Evolutionary conservation across 2,888 invertebrate genomes (phyloP), one percentile per base, ranked within the genome.

Genomic region (Amitus sp.): DNA sequence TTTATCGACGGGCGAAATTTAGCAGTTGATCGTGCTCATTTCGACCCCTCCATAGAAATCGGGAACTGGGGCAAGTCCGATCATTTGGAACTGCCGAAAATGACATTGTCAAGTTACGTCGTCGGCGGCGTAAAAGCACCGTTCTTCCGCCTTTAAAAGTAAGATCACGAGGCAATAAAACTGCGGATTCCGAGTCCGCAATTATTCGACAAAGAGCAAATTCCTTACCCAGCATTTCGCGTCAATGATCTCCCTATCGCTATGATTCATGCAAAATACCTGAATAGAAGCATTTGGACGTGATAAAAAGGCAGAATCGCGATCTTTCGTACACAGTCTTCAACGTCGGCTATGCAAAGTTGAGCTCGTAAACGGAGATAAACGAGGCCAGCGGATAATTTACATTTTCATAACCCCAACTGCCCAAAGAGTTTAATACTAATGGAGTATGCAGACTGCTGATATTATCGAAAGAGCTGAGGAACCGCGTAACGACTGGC

Each of bases 281-380:
- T 47, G 39, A 63, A 63, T 58, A 55, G 51, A 58, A 58, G 54
- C 51, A 54, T 58, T 58, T 48, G 58, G 51, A 54, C 47, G 20
- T 30, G 62, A 58, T 58, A 58, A 58, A 58, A 51, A 45, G 46
- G 42, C 27, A 58, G 55, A 55, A 58, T 43, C 46, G 51, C 58
- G 58, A 52, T 58, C 58, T 55, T 53, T 58, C 64, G 47, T 56
- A 59, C 50, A 33, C 33, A 10, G 59, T 54, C 55, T 61, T 68
- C 68, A 67, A 66, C 65, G 65, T 67, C 66, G 47, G 62, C 66
- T 58, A 66, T 58, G 64, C 62, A 68, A 72, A 69, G 66, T 72
- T 67, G 65, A 66, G 63, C 64, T 72, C 69, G 67, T 70, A 70
- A 72, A 70, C 66, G 67, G 60, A 66, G 66, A 70, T 67, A 68